Base-by-base conservation (phyloP, 2,797 vertebrate species). In the Anniella stebbinsi region DNA sequence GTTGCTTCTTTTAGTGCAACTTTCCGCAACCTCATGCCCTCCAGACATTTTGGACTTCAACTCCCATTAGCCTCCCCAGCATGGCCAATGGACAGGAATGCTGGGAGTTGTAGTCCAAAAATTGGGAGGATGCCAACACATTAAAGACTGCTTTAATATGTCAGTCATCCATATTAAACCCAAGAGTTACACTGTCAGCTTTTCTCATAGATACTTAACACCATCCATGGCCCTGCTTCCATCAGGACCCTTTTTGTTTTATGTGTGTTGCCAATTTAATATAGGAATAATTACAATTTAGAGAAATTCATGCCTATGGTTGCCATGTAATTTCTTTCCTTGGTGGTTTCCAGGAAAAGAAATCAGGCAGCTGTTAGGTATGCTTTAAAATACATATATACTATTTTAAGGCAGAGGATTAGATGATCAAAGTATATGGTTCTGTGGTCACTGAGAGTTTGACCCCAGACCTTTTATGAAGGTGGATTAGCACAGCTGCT, bases 151-250 rank as follows among this genome's bases (percentile, higher is more conserved):
- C 17, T 38, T 67, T 70, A 80, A 18, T 41, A 36, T 57, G 51
- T 57, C 67, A 86, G 1, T 18, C 67, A 41, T 85, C 10, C 36
- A 28, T 70, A 15, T 54, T 41, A 28, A 76, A 38, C 41, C 8
- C 11, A 57, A 67, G 48, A 30, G 81, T 70, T 51, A 83, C 57
- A n/a, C 2, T 48, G 69, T 83, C 80, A 88, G 57, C 41, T 76
- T 88, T 83, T n/a, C 57, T 89, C 36, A 88, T 72, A 80, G 15
- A 54, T n/a, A 51, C 45, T 54, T 54, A 87, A 48, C 13, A 51
- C 8, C 33, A 30, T 78, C 60, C 76, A 28, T 57, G 48, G 23
- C 38, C 11, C 48, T 77, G 36, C n/a, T 67, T 30, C 23, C 77
- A 54, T 48, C 66, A 18, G 77, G 57, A 54, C 69, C 6, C 2